Conservation (phyloP, 2,888 invertebrate genomes). For the Acleris literana region DNA sequence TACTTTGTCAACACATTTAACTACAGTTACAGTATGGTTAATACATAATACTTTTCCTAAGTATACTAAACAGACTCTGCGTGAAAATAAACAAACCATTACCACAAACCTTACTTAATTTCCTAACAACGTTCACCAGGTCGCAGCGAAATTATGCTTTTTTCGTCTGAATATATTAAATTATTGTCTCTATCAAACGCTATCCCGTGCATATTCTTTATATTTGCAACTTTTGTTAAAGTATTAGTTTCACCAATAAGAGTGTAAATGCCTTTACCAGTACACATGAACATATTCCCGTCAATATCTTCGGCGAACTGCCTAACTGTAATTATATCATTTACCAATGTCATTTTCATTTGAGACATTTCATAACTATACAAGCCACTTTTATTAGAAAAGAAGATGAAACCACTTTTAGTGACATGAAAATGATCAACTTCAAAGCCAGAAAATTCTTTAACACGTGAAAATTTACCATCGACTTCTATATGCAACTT, state of each 20-base stretch:
- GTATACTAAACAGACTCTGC: not conserved
- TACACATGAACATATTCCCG: slow-evolving; percentile 58
- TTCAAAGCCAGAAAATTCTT: slow-evolving; percentile 62
- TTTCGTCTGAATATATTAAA: slow-evolving; percentile 62
- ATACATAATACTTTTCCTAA: too few relatives aligned
- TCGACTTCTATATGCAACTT: slow-evolving; percentile 59
- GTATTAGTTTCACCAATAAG: slow-evolving; percentile 42
- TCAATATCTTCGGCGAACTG: slow-evolving; percentile 66
- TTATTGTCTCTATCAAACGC: slow-evolving; percentile 65
- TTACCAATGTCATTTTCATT: slow-evolving; percentile 45
- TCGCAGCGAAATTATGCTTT: slow-evolving; percentile 53
- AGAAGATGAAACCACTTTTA: slow-evolving; percentile 51
- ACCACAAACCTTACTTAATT: not conserved
- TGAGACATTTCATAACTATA: slow-evolving; percentile 54
- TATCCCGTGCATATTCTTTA: slow-evolving; percentile 58
- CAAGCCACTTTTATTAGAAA: slow-evolving; percentile 62
- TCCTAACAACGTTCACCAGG: slow-evolving; percentile 50
- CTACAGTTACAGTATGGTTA: too few relatives aligned
- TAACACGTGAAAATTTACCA: slow-evolving; percentile 58
- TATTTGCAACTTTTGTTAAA: slow-evolving; percentile 52
- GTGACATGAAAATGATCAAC: slow-evolving; percentile 61
- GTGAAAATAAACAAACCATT: not conserved
- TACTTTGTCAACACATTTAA: too few relatives aligned
- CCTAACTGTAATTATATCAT: slow-evolving; percentile 56
- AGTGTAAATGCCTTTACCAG: slow-evolving; percentile 57